Conservation (phyloP, 2,797 vertebrate species). For the Artibeus jamaicensis region DNA sequence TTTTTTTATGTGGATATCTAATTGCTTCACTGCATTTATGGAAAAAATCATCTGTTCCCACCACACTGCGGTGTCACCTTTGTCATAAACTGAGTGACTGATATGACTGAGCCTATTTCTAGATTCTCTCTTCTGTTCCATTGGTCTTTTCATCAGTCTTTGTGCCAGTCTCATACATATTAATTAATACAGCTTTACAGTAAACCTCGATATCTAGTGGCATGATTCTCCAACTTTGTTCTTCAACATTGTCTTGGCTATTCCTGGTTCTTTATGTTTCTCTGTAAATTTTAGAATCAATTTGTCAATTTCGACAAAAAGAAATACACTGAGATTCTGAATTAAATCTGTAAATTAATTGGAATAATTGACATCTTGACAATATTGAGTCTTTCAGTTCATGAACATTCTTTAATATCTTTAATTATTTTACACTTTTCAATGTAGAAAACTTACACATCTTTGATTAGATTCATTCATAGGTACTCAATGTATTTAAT, state of each 20-base stretch:
- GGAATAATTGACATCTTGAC: conserved; percentile 38
- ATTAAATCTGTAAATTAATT: conserved; percentile 53
- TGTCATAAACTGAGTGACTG: conserved; percentile 57
- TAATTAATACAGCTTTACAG: conserved; percentile 15
- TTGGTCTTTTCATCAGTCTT: conserved; percentile 35
- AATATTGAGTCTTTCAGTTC: conserved; percentile 16
- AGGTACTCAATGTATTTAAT: conserved; percentile 36
- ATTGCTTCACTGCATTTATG: conserved; percentile 29
- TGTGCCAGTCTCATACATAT: background rate
- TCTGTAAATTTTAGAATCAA: conserved; percentile 41
- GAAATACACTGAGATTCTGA: conserved; percentile 10
- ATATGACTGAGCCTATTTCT: conserved; percentile 51
- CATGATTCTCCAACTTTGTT: conserved; percentile 17
- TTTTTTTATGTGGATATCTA: background rate
- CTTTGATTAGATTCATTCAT: conserved; percentile 7
- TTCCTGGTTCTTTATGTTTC: conserved; percentile 48
- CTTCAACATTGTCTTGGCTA: conserved; percentile 15
- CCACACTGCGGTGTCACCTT: conserved; percentile 24
- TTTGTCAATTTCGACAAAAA: conserved; percentile 46
- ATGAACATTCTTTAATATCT: conserved; percentile 35
- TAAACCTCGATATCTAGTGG: conserved; percentile 43
- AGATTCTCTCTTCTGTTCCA: conserved; percentile 13
- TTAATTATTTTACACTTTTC: conserved; percentile 34
- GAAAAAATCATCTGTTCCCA: conserved; percentile 29
- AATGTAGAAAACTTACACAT: background rate